Evolutionary conservation across 1,140 invertebrate species (phyloP).

Genomic region (Brachionus paranguensis): DNA sequence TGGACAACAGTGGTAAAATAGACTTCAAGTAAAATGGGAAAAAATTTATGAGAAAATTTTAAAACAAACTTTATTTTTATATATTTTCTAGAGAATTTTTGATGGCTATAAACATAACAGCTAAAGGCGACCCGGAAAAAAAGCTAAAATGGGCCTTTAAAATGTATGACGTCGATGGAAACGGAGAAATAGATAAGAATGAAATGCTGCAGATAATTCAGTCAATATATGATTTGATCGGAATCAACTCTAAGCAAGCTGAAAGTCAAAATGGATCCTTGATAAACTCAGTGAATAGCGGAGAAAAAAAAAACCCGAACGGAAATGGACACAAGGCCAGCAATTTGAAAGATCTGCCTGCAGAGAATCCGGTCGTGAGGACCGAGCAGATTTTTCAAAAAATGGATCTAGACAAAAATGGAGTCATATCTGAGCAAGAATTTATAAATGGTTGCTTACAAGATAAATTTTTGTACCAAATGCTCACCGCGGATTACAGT

Average conservation of each 20-base stretch:
- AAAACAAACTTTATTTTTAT: background rate
- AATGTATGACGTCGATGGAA: conserved; percentile 94
- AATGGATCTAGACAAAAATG: conserved; percentile 98
- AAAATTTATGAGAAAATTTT: background rate
- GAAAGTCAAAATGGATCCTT: background rate
- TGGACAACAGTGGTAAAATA: conserved; percentile 80
- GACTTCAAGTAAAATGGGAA: conserved; percentile 50
- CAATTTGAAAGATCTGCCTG: conserved; percentile 42
- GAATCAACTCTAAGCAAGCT: background rate
- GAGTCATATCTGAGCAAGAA: conserved; percentile 93
- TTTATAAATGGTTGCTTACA: conserved; percentile 97
- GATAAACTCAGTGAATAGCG: background rate
- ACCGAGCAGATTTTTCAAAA: conserved; percentile 97
- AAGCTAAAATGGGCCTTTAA: conserved; percentile 98
- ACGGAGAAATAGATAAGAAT: conserved; percentile 94
- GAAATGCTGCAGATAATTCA: conserved; percentile 62
- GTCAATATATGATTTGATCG: conserved; percentile 39
- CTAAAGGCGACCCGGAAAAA: conserved; percentile 90
- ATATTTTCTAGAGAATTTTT: conserved; percentile 72
- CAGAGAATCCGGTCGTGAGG: conserved; percentile 72
- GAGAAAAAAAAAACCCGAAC: background rate
- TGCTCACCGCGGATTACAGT: conserved; percentile 60
- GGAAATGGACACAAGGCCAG: conserved; percentile 40
- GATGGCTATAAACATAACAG: conserved; percentile 93
- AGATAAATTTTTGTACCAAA: conserved; percentile 90